phyloP scores from a whole-genome alignment of 2,113 vertebrate genomes.

The cat (Felis catus) region DNA sequence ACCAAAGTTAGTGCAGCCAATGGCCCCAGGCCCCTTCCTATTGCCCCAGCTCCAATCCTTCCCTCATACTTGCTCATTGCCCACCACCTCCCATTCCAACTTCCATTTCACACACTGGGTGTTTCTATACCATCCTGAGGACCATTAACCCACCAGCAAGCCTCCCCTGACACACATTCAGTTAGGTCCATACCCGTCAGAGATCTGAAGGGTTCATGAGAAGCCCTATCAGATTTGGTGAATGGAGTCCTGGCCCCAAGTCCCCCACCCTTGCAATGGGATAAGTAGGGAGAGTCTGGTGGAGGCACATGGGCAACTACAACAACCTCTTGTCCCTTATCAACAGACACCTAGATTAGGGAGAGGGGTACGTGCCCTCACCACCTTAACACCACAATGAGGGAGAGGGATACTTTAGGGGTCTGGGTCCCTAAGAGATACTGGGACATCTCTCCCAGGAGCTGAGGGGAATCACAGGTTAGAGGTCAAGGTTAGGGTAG shows the following conservation, averaged over 20 bases:
- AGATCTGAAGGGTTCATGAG: neutral
- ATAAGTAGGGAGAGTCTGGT: neutral
- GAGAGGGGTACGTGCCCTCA: conserved; percentile 25
- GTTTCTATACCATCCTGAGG: conserved; percentile 22
- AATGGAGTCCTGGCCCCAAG: conserved; percentile 32
- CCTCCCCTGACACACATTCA: conserved; percentile 39
- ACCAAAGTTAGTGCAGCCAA: conserved; percentile 75
- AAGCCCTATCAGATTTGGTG: conserved; percentile 57
- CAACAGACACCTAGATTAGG: conserved; percentile 45
- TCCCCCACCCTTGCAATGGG: neutral
- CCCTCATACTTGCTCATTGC: neutral
- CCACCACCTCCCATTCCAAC: conserved; percentile 34
- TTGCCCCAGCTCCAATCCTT: neutral
- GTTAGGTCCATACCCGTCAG: conserved; percentile 29
- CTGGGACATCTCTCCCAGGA: conserved; percentile 74
- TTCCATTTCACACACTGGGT: neutral
- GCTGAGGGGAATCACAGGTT: conserved; percentile 70
- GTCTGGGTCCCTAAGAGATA: conserved; percentile 76
- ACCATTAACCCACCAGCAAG: conserved; percentile 42
- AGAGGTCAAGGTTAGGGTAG: conserved; percentile 80
- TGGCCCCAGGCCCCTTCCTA: conserved; percentile 63
- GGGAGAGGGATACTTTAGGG: conserved; percentile 41
- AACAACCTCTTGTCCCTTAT: conserved; percentile 47
- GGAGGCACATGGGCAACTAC: neutral
- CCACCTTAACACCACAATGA: conserved; percentile 45